Conservation (phyloP, 2,797 vertebrate genomes). For the Sebastes flavidus region DNA sequence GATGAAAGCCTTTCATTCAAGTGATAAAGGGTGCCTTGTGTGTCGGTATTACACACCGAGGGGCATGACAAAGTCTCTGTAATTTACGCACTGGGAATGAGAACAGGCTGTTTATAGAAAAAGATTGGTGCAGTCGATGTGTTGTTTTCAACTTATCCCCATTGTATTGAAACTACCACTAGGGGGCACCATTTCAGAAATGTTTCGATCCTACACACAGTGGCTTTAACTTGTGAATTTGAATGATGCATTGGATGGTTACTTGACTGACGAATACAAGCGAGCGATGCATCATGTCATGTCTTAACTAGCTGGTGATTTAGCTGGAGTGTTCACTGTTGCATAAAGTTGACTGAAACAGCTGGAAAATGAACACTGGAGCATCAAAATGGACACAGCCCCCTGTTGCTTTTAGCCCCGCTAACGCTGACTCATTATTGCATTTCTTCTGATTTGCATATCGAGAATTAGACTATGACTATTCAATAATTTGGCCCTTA, state of each 20-base stretch:
- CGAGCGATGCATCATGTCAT: neutral
- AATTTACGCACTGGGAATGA: neutral
- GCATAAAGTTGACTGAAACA: neutral
- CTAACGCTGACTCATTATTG: neutral
- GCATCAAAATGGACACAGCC: neutral
- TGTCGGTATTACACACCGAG: too few species aligned
- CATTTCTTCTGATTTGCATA: neutral
- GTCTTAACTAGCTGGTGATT: neutral
- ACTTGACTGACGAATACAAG: neutral
- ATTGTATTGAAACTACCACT: neutral
- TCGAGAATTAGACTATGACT: neutral
- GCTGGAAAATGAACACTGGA: neutral
- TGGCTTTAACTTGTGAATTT: neutral
- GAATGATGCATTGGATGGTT: neutral
- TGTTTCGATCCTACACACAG: neutral
- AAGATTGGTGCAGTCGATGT: neutral
- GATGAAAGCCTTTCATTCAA: too few species aligned
- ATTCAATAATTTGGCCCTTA: conserved; percentile 4
- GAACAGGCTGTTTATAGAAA: neutral
- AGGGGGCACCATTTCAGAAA: neutral
- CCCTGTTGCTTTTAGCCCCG: neutral
- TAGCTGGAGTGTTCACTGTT: neutral
- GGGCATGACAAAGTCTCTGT: neutral
- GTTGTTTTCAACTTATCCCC: neutral
- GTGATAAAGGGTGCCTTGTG: too few species aligned